Base-by-base conservation (phyloP, 2,113 vertebrate species). In the Illadopsis cleaveri region DNA sequence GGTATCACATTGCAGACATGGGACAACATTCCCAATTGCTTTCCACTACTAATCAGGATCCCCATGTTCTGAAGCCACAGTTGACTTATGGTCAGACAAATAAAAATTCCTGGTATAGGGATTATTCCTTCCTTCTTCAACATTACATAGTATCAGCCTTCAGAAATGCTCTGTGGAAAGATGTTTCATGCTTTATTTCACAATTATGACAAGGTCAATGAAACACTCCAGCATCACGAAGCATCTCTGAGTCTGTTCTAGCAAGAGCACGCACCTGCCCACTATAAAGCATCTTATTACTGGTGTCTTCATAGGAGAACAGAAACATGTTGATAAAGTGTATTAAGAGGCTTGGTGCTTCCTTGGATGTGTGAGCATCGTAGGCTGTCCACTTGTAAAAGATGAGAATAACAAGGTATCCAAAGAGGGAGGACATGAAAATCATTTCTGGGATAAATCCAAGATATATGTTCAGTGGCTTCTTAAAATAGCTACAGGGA, bases 301-400 rank as follows among this genome's bases (percentile, higher is more conserved):
- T 98, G 57, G 98, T 96, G 76, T 99, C 99, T 1, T 64, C 92
- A 77, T 99, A 99, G 96, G 98, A 99, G 97, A 99, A 99, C 53
- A 99, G 98, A 95, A 99, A 99, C 99, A 99, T 99, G 97, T 99
- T 99, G 95, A 99, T 99, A 73, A 99, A 99, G 93, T 99, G 98
- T 56, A 99, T 99, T 94, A 99, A 98, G 69, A 99, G 98, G 92
- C 99, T 99, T 0, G 99, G 99, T 10, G 99, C 99, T 5, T 98
- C 97, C 94, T 89, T 98, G 10, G 99, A 99, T 1, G 94, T 98
- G 42, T 30, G 57, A 6, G 97, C 99, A 35, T 99, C 94, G 0
- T 99, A 99, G 5, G 98, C 98, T 5, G 98, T 81, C 99, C 99
- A 99, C 51, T 99, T 99, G 84, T 99, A 99, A 93, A 99, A 99